Percentiles rank a stretch among this genome's conserved stretches.
Evolutionary conservation across 1,140 invertebrate genomes (phyloP).

Genomic region (Hylyphantes graminicola): DNA sequence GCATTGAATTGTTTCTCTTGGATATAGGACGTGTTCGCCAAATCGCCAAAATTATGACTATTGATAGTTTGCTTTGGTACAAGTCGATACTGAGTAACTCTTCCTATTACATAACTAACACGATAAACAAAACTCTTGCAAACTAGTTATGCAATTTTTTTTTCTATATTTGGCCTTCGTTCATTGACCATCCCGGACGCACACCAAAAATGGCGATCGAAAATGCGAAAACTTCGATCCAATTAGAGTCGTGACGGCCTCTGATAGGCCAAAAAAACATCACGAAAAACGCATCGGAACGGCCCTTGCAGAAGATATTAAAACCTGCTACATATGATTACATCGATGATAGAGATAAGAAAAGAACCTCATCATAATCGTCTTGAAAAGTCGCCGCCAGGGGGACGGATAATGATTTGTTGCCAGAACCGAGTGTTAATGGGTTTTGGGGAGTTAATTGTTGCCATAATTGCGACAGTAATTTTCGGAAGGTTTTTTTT

Average conservation of each 20-base stretch:
- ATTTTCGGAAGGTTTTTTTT: constrained; percentile 7
- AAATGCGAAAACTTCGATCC: constrained; percentile 9
- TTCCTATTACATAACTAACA: no score
- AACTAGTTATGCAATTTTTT: no score
- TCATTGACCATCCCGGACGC: no score
- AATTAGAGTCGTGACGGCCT: constrained; percentile 29
- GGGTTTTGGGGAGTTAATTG: constrained; percentile 44
- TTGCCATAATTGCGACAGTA: constrained; percentile 24
- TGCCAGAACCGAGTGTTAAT: constrained; percentile 41
- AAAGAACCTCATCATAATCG: constrained; percentile 23
- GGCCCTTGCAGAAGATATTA: constrained; percentile 24
- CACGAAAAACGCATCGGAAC: not conserved
- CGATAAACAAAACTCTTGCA: no score
- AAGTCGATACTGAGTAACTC: no score
- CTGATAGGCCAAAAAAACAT: constrained; percentile 22
- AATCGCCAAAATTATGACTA: no score
- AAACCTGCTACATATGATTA: constrained; percentile 41
- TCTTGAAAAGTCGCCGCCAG: constrained; percentile 10
- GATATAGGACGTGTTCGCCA: no score
- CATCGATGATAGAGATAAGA: constrained; percentile 44
- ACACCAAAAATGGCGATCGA: constrained; percentile 5
- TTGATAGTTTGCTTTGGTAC: no score
- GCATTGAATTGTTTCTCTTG: no score
- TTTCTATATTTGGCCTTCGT: no score
- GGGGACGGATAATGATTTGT: constrained; percentile 41